Percentiles rank a stretch among this genome's conserved stretches.
These are phyloP conservation scores for Cryptocephalus moraei DNA, from an alignment of 2,888 invertebrate species.

Conservation along the genomic window DNA sequence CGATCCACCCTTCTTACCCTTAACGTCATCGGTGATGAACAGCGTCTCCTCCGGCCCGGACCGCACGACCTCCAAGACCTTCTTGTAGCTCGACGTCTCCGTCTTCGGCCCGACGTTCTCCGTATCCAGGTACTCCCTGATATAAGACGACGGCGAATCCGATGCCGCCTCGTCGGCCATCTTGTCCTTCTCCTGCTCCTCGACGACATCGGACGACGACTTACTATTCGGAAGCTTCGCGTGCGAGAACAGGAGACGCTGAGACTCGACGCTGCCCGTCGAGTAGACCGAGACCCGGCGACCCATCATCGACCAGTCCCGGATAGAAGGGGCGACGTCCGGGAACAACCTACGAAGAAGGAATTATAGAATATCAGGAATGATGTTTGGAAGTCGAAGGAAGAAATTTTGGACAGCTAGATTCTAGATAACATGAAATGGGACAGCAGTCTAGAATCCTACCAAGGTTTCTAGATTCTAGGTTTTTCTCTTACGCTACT, in stretches of 20 bases:
- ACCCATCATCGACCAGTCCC: constrained; percentile 53
- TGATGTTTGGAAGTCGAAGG: too few species aligned
- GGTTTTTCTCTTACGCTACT: too few species aligned
- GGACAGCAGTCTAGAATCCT: too few species aligned
- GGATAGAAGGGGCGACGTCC: constrained; percentile 69
- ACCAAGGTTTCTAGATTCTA: too few species aligned
- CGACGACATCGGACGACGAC: too few species aligned
- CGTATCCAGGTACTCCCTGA: constrained; percentile 78
- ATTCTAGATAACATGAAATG: too few species aligned
- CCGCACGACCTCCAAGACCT: constrained; percentile 60
- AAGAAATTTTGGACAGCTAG: too few species aligned
- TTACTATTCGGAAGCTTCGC: too few species aligned
- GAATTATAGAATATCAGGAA: too few species aligned
- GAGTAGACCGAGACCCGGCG: constrained; percentile 76
- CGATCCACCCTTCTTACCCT: constrained; percentile 49
- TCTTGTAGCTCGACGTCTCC: constrained; percentile 65
- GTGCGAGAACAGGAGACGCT: constrained; percentile 74
- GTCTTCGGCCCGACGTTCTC: constrained; percentile 62
- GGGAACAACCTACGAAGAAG: constrained; percentile 64
- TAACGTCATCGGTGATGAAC: constrained; percentile 77
- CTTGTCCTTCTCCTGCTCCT: too few species aligned
- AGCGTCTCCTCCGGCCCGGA: constrained; percentile 57
- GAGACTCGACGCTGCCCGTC: constrained; percentile 84
- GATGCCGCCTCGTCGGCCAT: constrained; percentile 44
- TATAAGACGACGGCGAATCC: constrained; percentile 61